These are phyloP conservation scores for Luperina nickerlii DNA, from an alignment of 2,888 invertebrate species.

Conservation along the genomic window DNA sequence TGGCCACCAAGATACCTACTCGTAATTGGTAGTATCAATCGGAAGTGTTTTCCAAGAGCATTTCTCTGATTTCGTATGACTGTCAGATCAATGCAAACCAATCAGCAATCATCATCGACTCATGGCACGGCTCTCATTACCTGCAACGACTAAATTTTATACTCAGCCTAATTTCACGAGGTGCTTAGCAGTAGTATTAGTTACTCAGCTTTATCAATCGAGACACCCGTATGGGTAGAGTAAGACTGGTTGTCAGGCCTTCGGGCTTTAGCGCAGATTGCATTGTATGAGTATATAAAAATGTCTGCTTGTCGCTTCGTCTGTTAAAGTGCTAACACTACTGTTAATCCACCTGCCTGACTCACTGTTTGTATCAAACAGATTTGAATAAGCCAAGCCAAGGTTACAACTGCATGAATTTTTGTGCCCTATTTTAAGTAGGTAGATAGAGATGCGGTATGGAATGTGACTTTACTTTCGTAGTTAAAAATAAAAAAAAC, in stretches of 20 bases:
- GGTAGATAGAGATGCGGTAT: background rate
- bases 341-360: constrained; percentile 22
- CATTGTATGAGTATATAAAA: background rate
- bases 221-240: too few species aligned
- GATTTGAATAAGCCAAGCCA: constrained; percentile 13
- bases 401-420: background rate
- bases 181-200: background rate
- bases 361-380: constrained; percentile 19
- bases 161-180: background rate
- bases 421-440: background rate
- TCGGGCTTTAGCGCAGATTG: background rate
- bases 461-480: background rate
- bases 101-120: constrained; percentile 1
- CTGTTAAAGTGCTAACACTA: background rate
- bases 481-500: too few species aligned
- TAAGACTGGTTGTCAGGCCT: background rate
- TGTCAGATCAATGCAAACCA: constrained; percentile 12
- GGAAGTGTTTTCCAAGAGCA: constrained; percentile 5
- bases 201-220: background rate
- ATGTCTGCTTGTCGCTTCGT: background rate
- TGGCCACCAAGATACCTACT: background rate
- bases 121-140: constrained; percentile 1
- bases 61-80: constrained; percentile 36
- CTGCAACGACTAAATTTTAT: background rate
- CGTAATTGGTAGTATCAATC: background rate